Evolutionary conservation across 2,888 invertebrate genomes (phyloP).

Genomic region (Nephrotoma guestfalica): DNA sequence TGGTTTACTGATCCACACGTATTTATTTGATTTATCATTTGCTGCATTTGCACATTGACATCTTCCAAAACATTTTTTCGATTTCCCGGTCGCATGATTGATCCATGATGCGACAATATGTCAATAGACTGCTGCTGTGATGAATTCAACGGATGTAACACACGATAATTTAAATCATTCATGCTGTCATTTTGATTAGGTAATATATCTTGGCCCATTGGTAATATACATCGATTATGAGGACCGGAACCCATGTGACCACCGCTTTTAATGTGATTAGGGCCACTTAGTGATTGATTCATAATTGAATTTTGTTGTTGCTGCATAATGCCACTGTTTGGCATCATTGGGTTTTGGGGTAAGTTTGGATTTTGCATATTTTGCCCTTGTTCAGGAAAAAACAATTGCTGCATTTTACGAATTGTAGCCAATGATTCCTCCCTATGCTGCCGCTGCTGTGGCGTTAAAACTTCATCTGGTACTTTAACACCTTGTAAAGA

Average conservation of each 20-base stretch:
- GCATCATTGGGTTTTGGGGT: background rate
- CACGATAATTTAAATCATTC: background rate
- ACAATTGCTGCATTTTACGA: conserved; percentile 77
- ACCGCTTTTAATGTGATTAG: background rate
- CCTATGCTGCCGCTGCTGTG: conserved; percentile 86
- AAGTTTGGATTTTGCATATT: background rate
- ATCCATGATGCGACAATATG: background rate
- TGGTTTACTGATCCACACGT: background rate
- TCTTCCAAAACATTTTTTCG: background rate
- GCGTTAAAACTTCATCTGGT: conserved; percentile 90
- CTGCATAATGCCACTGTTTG: background rate
- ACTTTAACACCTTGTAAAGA: conserved; percentile 70
- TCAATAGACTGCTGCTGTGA: background rate
- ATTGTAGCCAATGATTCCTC: conserved; percentile 87
- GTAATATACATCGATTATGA: background rate
- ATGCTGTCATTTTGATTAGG: background rate
- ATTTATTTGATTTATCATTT: background rate
- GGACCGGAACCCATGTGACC: background rate
- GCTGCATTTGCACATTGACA: background rate
- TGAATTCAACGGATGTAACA: background rate
- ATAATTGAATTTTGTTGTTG: background rate
- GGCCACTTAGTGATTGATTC: background rate
- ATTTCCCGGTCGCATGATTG: background rate
- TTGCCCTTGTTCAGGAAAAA: conserved; percentile 62
- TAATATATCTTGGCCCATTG: background rate